phyloP scores from a whole-genome alignment of 2,113 vertebrate species.

The Pantherophis guttatus region DNA sequence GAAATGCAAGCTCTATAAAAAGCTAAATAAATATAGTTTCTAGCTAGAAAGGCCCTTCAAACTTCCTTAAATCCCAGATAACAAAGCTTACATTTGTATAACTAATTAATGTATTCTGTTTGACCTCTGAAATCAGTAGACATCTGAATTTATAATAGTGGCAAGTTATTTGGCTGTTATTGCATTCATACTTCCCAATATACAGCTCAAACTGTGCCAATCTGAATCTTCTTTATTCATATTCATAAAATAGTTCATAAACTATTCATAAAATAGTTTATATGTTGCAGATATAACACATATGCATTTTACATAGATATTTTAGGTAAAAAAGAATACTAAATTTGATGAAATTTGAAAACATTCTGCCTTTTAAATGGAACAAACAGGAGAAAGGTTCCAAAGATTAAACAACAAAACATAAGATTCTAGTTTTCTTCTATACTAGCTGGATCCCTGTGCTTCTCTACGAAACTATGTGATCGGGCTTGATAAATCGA shows the following conservation, averaged over 20 bases:
- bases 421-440: neutral
- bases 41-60: constrained; percentile 22
- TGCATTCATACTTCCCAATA: neutral
- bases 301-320: neutral
- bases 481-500: no score
- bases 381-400: neutral
- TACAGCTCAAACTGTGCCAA: neutral
- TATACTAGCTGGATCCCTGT: neutral
- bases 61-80: constrained; percentile 17
- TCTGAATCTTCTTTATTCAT: neutral
- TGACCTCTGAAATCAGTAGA: neutral
- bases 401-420: neutral
- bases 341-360: neutral
- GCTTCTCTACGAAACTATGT: no score
- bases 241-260: no score
- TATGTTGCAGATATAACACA: neutral
- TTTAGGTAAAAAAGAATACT: neutral
- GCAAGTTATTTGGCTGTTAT: constrained; percentile 25
- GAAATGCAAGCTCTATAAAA: neutral
- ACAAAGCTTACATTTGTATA: constrained; percentile 8
- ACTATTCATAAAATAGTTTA: neutral
- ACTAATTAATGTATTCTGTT: constrained; percentile 16
- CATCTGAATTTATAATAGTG: neutral
- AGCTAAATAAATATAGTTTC: neutral
- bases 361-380: neutral